Base-by-base conservation (phyloP, 2,797 vertebrate species). In the Chaetophractus vellerosus region DNA sequence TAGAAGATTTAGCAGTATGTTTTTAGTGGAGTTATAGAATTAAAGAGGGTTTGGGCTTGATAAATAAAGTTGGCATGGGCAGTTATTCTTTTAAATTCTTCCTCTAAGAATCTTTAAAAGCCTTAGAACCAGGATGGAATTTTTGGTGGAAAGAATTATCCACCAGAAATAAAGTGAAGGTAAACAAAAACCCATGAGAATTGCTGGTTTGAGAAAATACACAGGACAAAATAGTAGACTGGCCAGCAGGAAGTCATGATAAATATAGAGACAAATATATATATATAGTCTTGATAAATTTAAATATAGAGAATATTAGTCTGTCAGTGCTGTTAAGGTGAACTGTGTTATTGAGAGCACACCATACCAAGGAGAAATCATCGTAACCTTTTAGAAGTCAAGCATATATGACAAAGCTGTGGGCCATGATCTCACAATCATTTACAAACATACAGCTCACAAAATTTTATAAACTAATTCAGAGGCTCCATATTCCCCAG, bases 1-100 rank as follows among this genome's bases (percentile, higher is more conserved):
- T 99, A 90, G 99, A 99, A 98, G 99, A 99, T 91, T 98, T 99
- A 74, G 99, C 99, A 96, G 99, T 99, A 98, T 18, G 99, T 99
- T 91, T 97, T 90, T 94, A 90, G 68, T 95, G 57, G 94, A 64
- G 55, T 94, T 45, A 2, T 94, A 81, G 71, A 23, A 4, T 16
- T 11, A 64, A 92, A 74, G 80, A 26, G 45, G 45, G 68, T 93
- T 74, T 80, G 55, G 86, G 38, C 4, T 52, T 64, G 68, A n/a
- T 31, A 24, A 33, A 11, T 31, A 48, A 5, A 4, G 9, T 41
- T 52, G 38, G 4, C 59, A 2, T 82, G 16, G 66, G 48, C 19
- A 45, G 2, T 91, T 86, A 61, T 48, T 80, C 31, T 94, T 68
- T 66, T 78, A 93, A 86, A 72, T 31, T 81, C 23, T 71, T 83